Evolutionary conservation across 2,888 invertebrate species (phyloP).

Genomic region (Lymantria dispar): DNA sequence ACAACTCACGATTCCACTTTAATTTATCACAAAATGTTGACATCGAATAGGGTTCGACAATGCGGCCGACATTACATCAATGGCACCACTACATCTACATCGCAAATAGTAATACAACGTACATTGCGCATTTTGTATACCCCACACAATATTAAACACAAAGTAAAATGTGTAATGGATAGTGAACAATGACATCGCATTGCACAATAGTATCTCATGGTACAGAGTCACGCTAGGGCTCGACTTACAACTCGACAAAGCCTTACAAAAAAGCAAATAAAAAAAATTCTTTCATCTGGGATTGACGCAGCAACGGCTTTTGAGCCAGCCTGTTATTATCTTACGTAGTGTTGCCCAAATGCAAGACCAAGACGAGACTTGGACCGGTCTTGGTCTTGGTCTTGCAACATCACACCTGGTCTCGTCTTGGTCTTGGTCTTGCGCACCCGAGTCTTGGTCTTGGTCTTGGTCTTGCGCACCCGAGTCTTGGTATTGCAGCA

Average conservation of each 20-base stretch:
- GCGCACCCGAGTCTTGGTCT: too few relatives aligned
- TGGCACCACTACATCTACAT: background rate
- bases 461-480: too few relatives aligned
- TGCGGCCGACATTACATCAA: conserved; percentile 10
- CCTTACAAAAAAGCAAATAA: conserved; percentile 35
- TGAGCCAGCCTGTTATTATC: conserved; percentile 42
- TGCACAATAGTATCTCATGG: conserved; percentile 1
- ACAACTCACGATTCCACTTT: conserved; percentile 31
- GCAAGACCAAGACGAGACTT: too few relatives aligned
- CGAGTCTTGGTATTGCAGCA: too few relatives aligned
- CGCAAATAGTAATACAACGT: background rate
- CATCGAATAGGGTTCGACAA: conserved; percentile 31
- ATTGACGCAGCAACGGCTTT: conserved; percentile 43
- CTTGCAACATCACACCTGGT: too few relatives aligned
- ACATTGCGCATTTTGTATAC: conserved; percentile 1
- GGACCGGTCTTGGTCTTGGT: too few relatives aligned
- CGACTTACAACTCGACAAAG: conserved; percentile 29
- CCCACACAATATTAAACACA: background rate
- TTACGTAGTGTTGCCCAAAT: too few relatives aligned
- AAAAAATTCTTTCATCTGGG: conserved; percentile 47
- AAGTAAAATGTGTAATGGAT: conserved; percentile 6
- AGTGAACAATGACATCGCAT: background rate
- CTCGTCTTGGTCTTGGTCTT: too few relatives aligned
- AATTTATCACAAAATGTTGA: conserved; percentile 36
- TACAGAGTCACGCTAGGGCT: conserved; percentile 10